These are phyloP conservation scores for Drosophila aldrichi DNA, from an alignment of 2,888 invertebrate species.

Conservation along the genomic window DNA sequence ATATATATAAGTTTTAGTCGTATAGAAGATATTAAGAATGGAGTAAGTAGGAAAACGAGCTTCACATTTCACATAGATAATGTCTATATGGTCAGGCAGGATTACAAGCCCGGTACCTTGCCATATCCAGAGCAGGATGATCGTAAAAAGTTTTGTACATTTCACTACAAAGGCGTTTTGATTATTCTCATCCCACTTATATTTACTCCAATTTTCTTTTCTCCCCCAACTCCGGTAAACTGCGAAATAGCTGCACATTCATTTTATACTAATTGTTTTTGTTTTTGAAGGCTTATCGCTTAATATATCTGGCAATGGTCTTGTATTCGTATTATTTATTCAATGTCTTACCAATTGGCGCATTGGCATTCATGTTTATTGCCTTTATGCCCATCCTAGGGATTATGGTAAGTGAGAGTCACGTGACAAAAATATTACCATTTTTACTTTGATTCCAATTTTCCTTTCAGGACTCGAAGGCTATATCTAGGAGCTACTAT, in stretches of 20 bases:
- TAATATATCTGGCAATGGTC: constrained; percentile 33
- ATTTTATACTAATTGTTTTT: neutral
- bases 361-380: constrained; percentile 56
- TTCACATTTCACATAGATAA: neutral
- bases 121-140: constrained; percentile 50
- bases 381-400: constrained; percentile 48
- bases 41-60: constrained; percentile 25
- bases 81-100: constrained; percentile 12
- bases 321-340: constrained; percentile 52
- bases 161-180: constrained; percentile 62
- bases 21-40: neutral
- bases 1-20: neutral
- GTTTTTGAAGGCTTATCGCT: constrained; percentile 45
- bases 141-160: constrained; percentile 53
- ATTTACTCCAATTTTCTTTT: constrained; percentile 41
- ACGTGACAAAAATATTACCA: too few relatives aligned
- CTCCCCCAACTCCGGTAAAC: constrained; percentile 32
- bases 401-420: constrained; percentile 27
- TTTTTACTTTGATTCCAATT: neutral
- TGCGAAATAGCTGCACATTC: neutral
- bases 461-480: constrained; percentile 25
- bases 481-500: constrained; percentile 37
- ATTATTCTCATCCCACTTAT: constrained; percentile 47
- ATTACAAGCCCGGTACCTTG: constrained; percentile 58
- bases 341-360: constrained; percentile 55